Percentiles rank a stretch among this genome's conserved stretches.
Evolutionary conservation across 1,140 invertebrate genomes (phyloP).

Genomic region (Polypedilum pembai): DNA sequence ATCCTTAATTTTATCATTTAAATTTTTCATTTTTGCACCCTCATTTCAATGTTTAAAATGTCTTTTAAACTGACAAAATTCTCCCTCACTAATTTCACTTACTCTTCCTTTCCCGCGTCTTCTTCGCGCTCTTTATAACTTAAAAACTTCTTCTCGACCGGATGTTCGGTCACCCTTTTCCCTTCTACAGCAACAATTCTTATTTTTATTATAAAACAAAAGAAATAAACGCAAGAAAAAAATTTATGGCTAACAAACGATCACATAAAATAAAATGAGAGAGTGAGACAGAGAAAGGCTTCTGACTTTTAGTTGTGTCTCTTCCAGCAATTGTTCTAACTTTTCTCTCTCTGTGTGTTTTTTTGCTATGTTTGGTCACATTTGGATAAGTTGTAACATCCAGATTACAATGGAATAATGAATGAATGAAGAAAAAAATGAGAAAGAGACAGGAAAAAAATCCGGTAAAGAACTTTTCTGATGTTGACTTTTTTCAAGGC

Average conservation of each 20-base stretch:
- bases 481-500: no score
- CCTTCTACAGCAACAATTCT: not conserved
- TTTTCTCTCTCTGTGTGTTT: not conserved
- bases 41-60: no score
- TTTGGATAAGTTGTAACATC: conserved; percentile 6
- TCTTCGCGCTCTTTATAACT: no score
- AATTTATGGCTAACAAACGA: not conserved
- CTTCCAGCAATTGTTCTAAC: not conserved
- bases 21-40: no score
- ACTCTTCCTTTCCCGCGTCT: no score
- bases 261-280: no score
- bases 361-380: not conserved
- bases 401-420: conserved; percentile 10
- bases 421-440: not conserved
- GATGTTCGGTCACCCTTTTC: conserved; percentile 10
- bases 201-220: not conserved
- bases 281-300: not conserved
- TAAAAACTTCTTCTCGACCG: not conserved
- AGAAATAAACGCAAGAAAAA: not conserved
- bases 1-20: no score
- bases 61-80: no score
- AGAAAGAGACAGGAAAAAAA: not conserved
- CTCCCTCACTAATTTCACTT: no score
- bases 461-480: conserved; percentile 9
- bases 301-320: not conserved